Base-by-base conservation (phyloP, 2,888 invertebrate genomes). In the Neria commutata region DNA sequence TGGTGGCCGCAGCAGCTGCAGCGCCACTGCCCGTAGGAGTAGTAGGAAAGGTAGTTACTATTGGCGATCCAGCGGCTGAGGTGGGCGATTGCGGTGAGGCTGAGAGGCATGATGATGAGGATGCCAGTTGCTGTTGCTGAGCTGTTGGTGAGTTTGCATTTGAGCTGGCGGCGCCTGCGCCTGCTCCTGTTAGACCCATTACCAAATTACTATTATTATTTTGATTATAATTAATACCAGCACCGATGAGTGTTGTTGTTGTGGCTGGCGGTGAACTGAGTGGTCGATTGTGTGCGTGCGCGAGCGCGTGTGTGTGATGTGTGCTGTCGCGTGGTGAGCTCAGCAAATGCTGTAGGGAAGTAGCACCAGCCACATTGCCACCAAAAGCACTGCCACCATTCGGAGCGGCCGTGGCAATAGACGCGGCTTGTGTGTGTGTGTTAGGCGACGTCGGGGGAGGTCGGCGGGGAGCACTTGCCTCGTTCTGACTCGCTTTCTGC, bases 401-500 rank as follows among this genome's bases (percentile, higher is more conserved):
- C n/a, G 53, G 37, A 29, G 63, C 61, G 47, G 23, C 23, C 24
- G 61, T 56, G 49, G 37, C 16, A 14, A 47, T 11, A 26, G 58
- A 6, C 25, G 50, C 11, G 17, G 54, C 4, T 29, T 26, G 21
- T 33, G 56, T 64, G 68, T 64, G 70, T 66, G 64, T 69, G 61
- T 64, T 73, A 60, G 78, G 77, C 76, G 78, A 77, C 75, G 75
- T 74, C 76, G 69, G 72, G 33, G 65, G 60, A 19, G n/a, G n/a
- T n/a, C n/a, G n/a, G 71, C 69, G 72, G 70, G 75, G 74, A 78
- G 78, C 79, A 79, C 79, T 85, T 85, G 85, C 85, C 84, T 85
- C 85, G 75, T 84, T 78, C 69, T 76, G 77, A 77, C 74, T 75
- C 78, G 77, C 76, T 75, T 77, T 80, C 77, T 78, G 77, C 79